A percentile compares a stretch with the other conserved stretches of the same genome.
phyloP scores from a whole-genome alignment of 2,888 invertebrate genomes.

The Biston betularia region DNA sequence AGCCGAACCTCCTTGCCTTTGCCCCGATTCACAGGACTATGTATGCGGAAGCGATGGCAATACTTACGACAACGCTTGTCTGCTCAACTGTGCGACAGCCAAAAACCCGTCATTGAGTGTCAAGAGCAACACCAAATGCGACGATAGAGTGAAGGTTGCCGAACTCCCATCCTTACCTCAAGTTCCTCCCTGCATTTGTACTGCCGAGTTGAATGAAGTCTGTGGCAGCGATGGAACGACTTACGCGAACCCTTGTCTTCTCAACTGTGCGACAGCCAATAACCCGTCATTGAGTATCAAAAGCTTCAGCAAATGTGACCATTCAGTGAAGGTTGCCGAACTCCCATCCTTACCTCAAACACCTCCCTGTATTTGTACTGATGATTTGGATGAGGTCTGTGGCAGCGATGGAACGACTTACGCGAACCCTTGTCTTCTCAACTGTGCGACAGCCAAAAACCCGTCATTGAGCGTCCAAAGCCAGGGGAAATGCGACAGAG shows the following conservation, averaged over 20 bases:
- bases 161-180: not conserved
- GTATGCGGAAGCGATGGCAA: conserved; percentile 80
- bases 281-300: conserved; percentile 39
- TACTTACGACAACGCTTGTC: conserved; percentile 85
- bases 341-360: not conserved
- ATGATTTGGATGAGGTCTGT: conserved; percentile 49
- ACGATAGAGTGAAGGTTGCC: conserved; percentile 32
- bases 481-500: conserved; percentile 43
- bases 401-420: conserved; percentile 87
- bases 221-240: conserved; percentile 59
- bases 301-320: conserved; percentile 42
- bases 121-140: conserved; percentile 42
- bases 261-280: conserved; percentile 50
- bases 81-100: conserved; percentile 42
- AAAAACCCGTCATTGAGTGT: conserved; percentile 36
- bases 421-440: conserved; percentile 68
- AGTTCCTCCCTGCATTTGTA: conserved; percentile 46
- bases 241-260: conserved; percentile 54
- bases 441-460: conserved; percentile 39
- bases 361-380: conserved; percentile 48
- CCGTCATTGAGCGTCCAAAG: conserved; percentile 39
- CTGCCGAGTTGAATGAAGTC: conserved; percentile 49
- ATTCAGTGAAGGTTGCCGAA: conserved; percentile 32
- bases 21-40: conserved; percentile 34
- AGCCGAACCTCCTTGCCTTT: conserved; percentile 34